phyloP scores from a whole-genome alignment of 2,113 vertebrate genomes.

The Pica pica region DNA sequence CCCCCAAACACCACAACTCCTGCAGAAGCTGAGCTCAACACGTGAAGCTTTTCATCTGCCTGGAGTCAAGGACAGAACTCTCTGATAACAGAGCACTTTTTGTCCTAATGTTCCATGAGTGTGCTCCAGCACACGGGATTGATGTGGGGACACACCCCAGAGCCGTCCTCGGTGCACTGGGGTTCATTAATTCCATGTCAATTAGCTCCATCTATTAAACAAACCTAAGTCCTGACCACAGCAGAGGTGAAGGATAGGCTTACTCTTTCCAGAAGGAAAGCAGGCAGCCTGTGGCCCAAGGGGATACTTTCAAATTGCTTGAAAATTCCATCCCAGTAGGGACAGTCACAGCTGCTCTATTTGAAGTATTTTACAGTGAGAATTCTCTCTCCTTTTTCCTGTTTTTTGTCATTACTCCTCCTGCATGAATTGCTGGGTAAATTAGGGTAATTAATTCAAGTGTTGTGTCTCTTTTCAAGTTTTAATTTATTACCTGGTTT shows the following conservation, averaged over 20 bases:
- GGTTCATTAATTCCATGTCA: background rate
- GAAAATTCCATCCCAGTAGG: background rate
- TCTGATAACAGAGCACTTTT: background rate
- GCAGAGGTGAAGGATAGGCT: background rate
- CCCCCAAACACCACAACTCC: background rate
- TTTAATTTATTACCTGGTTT: background rate
- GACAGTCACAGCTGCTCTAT: background rate
- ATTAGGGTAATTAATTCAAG: background rate
- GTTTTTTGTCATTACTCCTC: background rate
- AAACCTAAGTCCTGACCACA: background rate
- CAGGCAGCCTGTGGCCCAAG: background rate
- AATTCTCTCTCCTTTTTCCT: background rate
- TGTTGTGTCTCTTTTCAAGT: background rate
- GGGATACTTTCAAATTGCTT: background rate
- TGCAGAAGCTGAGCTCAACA: background rate
- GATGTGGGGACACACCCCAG: background rate
- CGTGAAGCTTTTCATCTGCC: background rate
- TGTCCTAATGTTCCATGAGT: background rate
- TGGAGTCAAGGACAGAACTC: conserved; percentile 4
- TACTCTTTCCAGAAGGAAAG: background rate
- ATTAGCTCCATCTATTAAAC: background rate
- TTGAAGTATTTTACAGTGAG: background rate
- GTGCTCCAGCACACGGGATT: background rate
- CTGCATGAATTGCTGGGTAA: background rate
- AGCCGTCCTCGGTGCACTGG: background rate